phyloP scores from a whole-genome alignment of 2,797 vertebrate genomes.

The Anas acuta region DNA sequence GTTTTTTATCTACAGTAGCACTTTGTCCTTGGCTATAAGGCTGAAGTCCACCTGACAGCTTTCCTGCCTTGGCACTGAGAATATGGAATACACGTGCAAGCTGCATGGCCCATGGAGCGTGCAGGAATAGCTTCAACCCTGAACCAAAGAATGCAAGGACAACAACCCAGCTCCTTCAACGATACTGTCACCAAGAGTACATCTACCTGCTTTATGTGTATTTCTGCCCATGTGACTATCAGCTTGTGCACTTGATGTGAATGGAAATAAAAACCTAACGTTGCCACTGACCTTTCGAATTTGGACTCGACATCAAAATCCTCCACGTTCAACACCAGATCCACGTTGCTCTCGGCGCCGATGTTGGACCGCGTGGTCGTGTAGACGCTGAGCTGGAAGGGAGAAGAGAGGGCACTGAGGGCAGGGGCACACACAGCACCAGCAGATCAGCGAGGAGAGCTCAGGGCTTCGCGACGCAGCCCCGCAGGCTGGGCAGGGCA shows the following conservation, averaged over 20 bases:
- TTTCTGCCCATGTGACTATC: rapidly evolving
- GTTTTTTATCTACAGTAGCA: neutral
- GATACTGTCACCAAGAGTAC: rapidly evolving
- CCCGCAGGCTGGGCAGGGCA: too few relatives aligned
- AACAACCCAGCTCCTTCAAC: neutral
- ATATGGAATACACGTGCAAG: neutral
- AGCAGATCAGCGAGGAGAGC: too few relatives aligned
- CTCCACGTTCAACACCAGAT: constrained; percentile 87
- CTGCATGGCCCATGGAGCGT: rapidly evolving
- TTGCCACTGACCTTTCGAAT: constrained; percentile 85
- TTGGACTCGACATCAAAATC: constrained; percentile 88
- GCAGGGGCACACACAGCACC: neutral
- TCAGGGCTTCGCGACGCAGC: too few relatives aligned
- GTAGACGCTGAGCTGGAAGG: constrained; percentile 91
- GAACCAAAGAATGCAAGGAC: neutral
- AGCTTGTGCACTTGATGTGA: too few relatives aligned
- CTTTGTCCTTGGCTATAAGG: neutral
- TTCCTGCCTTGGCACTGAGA: neutral
- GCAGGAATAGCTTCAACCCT: neutral
- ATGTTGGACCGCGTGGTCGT: constrained; percentile 85
- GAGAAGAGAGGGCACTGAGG: neutral
- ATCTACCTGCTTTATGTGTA: rapidly evolving
- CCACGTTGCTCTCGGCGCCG: constrained; percentile 86
- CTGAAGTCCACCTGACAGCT: neutral
- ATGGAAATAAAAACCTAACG: neutral